phyloP scores from a whole-genome alignment of 1,140 invertebrate genomes.

The Tetragonula clypearis region DNA sequence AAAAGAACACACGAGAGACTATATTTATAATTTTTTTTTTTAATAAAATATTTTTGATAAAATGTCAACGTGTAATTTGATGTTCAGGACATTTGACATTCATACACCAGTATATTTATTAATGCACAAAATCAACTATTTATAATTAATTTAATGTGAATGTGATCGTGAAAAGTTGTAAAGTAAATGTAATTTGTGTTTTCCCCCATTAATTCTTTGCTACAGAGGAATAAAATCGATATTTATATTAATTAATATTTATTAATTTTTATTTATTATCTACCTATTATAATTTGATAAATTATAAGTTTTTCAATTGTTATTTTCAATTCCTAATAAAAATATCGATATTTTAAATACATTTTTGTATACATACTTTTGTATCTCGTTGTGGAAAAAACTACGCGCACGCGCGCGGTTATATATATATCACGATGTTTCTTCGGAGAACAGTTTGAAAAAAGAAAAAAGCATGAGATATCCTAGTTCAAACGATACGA shows the following conservation, averaged over 20 bases:
- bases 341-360: background rate
- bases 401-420: background rate
- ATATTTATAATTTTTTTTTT: constrained; percentile 31
- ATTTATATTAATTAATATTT: background rate
- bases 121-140: background rate
- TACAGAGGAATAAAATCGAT: background rate
- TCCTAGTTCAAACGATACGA: background rate
- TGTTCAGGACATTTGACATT: background rate
- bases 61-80: background rate
- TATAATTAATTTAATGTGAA: background rate
- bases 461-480: background rate
- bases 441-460: background rate
- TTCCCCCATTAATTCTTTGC: background rate
- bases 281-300: background rate
- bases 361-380: background rate
- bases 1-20: background rate
- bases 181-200: background rate
- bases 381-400: background rate
- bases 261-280: background rate
- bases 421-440: background rate
- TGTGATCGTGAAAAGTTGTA: background rate
- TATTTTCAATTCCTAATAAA: background rate
- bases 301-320: background rate
- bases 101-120: background rate
- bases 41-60: constrained; percentile 26